phyloP scores from a whole-genome alignment of 1,140 invertebrate species.

The Drosophila ambigua region DNA sequence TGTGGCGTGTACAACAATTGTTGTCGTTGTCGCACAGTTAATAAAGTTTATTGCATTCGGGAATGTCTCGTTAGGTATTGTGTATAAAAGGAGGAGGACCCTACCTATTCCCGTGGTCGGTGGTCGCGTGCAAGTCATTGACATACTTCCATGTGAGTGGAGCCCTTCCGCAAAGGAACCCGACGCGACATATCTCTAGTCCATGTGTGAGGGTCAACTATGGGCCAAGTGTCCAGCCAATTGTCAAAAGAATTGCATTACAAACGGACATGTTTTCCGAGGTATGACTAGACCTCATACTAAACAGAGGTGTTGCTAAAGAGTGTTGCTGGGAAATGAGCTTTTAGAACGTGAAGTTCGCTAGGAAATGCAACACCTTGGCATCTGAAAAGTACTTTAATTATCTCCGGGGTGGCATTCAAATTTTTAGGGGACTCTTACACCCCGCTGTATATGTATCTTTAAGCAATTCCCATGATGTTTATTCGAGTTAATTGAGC shows the following conservation, averaged over 20 bases:
- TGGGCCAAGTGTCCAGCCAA: slow-evolving; percentile 9
- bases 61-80: slow-evolving; percentile 5
- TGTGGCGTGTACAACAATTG: slow-evolving; percentile 45
- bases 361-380: too few species aligned
- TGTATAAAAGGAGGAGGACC: background rate
- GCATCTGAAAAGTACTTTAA: too few species aligned
- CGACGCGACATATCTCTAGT: background rate
- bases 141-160: slow-evolving; percentile 52
- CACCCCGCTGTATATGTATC: too few species aligned
- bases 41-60: slow-evolving; percentile 61
- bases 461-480: background rate
- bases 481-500: slow-evolving; percentile 22
- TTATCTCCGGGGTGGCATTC: too few species aligned
- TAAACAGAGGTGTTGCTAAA: too few species aligned
- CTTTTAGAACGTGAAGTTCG: too few species aligned
- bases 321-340: too few species aligned
- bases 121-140: slow-evolving; percentile 63
- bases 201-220: slow-evolving; percentile 20
- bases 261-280: too few species aligned
- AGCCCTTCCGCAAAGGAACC: slow-evolving; percentile 6
- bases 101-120: slow-evolving; percentile 4
- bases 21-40: slow-evolving; percentile 30
- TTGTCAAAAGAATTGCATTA: background rate
- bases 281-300: too few species aligned
- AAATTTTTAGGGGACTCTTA: too few species aligned